Percentiles rank a stretch among this genome's conserved stretches.
Conservation (phyloP, 2,797 vertebrate species). For the Scolopax bukidnonensis region DNA sequence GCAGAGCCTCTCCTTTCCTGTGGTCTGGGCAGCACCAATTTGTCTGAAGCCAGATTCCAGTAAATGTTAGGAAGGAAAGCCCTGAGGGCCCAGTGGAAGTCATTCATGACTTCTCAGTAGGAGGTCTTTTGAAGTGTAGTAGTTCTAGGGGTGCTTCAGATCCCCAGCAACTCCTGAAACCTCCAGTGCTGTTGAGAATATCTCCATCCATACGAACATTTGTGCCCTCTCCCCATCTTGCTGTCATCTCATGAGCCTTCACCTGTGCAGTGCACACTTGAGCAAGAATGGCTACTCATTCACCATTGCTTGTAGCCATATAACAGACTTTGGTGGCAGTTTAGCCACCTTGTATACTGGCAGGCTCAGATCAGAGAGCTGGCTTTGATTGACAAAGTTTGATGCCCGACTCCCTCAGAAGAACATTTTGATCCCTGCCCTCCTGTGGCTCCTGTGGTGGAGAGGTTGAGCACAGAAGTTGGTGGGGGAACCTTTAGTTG, state of each 20-base stretch:
- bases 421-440: background rate
- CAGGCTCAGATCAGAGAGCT: background rate
- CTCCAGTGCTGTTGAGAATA: background rate
- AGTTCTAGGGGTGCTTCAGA: background rate
- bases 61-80: background rate
- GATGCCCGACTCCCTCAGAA: background rate
- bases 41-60: background rate
- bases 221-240: background rate
- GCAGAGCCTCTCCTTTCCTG: background rate
- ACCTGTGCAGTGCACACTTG: background rate
- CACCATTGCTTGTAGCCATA: accelerated
- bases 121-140: background rate
- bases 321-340: background rate
- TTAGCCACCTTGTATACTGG: background rate
- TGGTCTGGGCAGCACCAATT: background rate
- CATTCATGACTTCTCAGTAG: background rate
- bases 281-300: background rate
- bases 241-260: background rate
- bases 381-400: background rate
- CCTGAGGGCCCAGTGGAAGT: background rate
- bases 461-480: background rate
- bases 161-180: background rate
- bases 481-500: background rate
- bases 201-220: background rate
- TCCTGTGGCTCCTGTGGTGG: background rate